phyloP scores from a whole-genome alignment of 2,888 invertebrate species.

The Conistra vaccinii region DNA sequence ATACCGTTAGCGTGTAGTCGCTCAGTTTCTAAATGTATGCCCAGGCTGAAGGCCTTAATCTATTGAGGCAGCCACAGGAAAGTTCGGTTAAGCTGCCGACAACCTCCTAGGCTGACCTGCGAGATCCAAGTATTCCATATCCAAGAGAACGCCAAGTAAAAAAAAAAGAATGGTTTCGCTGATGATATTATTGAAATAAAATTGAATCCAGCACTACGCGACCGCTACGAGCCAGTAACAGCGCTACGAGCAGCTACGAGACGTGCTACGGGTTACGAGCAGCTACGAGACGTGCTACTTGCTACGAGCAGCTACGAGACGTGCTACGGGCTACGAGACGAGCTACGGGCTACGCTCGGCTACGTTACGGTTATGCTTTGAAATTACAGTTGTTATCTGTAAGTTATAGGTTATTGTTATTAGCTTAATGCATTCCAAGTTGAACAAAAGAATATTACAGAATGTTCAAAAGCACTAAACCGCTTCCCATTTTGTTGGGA shows the following conservation, averaged over 20 bases:
- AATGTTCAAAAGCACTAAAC: slow-evolving; percentile 4
- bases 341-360: slow-evolving; percentile 21
- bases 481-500: not conserved
- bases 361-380: slow-evolving; percentile 24
- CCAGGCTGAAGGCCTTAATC: too few relatives aligned
- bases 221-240: not conserved
- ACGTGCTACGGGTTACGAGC: too few relatives aligned
- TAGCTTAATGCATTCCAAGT: slow-evolving; percentile 8
- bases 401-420: slow-evolving; percentile 15
- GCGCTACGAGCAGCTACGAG: slow-evolving; percentile 4
- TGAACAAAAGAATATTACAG: not conserved
- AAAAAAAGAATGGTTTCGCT: not conserved
- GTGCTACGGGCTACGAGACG: not conserved
- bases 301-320: not conserved
- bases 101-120: too few relatives aligned
- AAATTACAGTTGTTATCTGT: slow-evolving; percentile 21
- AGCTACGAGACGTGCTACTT: slow-evolving; percentile 28
- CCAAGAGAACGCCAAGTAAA: too few relatives aligned
- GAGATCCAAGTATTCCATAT: too few relatives aligned
- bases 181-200: slow-evolving; percentile 26
- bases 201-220: slow-evolving; percentile 22
- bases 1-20: too few relatives aligned
- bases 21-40: too few relatives aligned
- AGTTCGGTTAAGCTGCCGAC: too few relatives aligned
- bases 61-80: too few relatives aligned